Base-by-base conservation (phyloP, 2,113 vertebrate species). In the Mellivora capensis region DNA sequence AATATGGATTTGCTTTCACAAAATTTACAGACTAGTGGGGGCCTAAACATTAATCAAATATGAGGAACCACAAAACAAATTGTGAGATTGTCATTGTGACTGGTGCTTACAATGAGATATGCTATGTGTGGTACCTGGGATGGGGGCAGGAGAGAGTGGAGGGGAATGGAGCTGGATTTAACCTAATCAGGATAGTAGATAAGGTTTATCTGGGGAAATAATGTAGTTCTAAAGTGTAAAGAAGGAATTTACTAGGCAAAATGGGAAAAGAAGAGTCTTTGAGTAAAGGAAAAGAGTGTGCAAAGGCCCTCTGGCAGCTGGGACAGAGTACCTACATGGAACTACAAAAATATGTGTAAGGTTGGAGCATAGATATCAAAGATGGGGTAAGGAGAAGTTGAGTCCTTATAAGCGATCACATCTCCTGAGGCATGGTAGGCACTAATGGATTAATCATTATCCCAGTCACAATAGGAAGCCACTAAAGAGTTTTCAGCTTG, bases 141-240 rank as follows among this genome's bases (percentile, higher is more conserved):
- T 31, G 1, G 1, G 1, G 7, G 27, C 47, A 52, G 11, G 0
- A 12, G 1, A 47, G 37, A 57, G 18, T 5, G 4, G 27, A 20
- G 1, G 59, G 2, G 13, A 49, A 37, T 14, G 59, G 18, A 90
- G 17, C 44, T 14, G 39, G 3, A 87, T 29, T 61, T 18, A 69
- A 31, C 29, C 77, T 52, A 47, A 27, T 59, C 37, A 57, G n/a
- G 21, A 42, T 37, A 6, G 37, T 37, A 92, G 29, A 91, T 14
- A 93, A 57, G 4, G 14, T 17, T 59, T 27, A 67, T 9, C 21
- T 12, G 61, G 31, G 18, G 8, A 83, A 76, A 67, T 12, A 34
- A 76, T 21, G 44, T 25, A 47, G 57, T 85, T 90, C 20, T 87
- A 84, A 96, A 87, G 90, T 21, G 17, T 39, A 59, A 57, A 47